Base-by-base conservation (phyloP, 2,113 vertebrate species). In the Oncorhynchus mykiss region DNA sequence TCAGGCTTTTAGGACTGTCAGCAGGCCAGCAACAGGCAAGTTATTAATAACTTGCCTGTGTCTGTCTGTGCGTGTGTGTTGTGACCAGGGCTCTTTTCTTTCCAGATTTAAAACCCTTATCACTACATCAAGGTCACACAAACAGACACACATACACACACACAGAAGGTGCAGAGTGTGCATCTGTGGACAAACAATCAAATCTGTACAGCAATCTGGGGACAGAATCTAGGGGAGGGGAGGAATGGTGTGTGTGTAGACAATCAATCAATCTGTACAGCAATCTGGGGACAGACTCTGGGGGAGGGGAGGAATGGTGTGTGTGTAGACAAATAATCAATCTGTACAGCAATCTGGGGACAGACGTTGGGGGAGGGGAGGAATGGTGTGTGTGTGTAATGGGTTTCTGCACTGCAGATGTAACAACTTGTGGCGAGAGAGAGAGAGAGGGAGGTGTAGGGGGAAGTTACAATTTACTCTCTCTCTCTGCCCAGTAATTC, bases 41-140 rank as follows among this genome's bases (percentile, higher is more conserved):
- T 88, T 94, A 93, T 94, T 90, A 91, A 91, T 94, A 94, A 85
- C 84, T 34, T 87, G 71, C 39, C 5, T 22, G 27, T 76, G 45
- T 76, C 54, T 76, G 57, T 87, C 81, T 81, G 48, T 34, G 72
- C 80, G 74, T 76, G 77, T 74, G 78, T 80, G 87, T 83, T 88
- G 85, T 73, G 51, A 83, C 86, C 83, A 79, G 82, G 82, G 80
- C 73, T 82, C 83, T 85, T 78, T 88, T 84, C 79, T 49, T 85
- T 79, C 87, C 86, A 78, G 78, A 39, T 78, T 73, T 14, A 62
- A 84, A 72, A 34, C 54, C n/a, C 69, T 73, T 59, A 76, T 71
- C 22, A 77, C 51, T 73, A 34, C 59, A 77, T 45, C 73, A 81
- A 84, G 82, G 86, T 81, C 86, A 77, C 67, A 69, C 80, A 88